Base-by-base conservation (phyloP, 2,113 vertebrate species). In the Agapornis roseicollis region DNA sequence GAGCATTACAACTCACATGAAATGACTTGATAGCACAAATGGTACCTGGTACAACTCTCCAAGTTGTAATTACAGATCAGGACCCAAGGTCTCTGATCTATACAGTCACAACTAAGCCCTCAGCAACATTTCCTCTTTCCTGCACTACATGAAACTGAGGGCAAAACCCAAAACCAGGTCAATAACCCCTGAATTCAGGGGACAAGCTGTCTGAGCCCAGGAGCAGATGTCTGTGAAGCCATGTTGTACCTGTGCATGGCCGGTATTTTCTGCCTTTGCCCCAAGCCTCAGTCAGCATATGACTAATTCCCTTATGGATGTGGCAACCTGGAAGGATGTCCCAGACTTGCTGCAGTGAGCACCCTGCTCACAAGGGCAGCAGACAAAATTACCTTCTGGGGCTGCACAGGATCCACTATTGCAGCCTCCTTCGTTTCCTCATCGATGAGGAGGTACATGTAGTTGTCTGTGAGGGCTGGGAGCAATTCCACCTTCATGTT, bases 361-460 rank as follows among this genome's bases (percentile, higher is more conserved):
- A 13, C 17, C 47, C 52, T 4, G 9, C 53, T 65, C 31, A 4
- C 5, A 5, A 16, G 28, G 53, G 58, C 27, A 19, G 41, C 0
- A 4, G 24, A 14, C 17, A 66, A 3, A 16, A 2, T 61, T 95
- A 99, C 99, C 98, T 99, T 99, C 68, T 98, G 97, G 17, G 99
- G 99, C 81, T 99, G 99, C 88, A 99, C 99, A 0, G 99, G 99
- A 79, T 99, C 99, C 4, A 99, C 99, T 1, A 99, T 95, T 14
- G 99, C 99, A 4, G 99, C 99, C 93, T 99, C 99, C 90, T 87
- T 98, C 19, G 98, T 98, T 58, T 99, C 98, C 64, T 97, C 97
- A 7, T 99, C 99, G 1, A 99, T 99, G 72, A 99, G 97, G 17
- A 99, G 99, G 97, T 99, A 99, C 99, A 99, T 99, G 98, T 99